Evolutionary conservation across 2,888 invertebrate species (phyloP).

Genomic region (Drymonia ruficornis): DNA sequence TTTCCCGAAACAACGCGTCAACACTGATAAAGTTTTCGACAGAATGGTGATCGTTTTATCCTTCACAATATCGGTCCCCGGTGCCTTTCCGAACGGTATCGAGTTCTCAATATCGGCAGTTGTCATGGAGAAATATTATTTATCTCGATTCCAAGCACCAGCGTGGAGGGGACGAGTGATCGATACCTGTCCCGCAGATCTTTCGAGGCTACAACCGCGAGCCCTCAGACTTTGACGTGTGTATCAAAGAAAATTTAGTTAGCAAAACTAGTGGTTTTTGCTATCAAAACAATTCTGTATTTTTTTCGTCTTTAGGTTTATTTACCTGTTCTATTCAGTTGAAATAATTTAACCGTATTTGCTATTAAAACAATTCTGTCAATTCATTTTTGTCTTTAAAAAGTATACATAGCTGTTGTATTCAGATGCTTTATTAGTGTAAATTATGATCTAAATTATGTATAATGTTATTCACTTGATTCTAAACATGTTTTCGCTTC

Average conservation of each 20-base stretch:
- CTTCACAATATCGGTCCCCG: conserved; percentile 6
- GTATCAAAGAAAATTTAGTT: conserved; percentile 32
- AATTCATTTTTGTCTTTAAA: too few relatives aligned
- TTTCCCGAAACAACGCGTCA: conserved; percentile 1
- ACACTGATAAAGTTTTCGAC: background rate
- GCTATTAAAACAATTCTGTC: too few relatives aligned
- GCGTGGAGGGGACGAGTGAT: conserved; percentile 29
- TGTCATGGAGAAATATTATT: conserved; percentile 29
- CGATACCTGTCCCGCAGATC: conserved; percentile 30
- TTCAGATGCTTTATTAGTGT: conserved; percentile 11
- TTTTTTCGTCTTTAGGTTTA: too few relatives aligned
- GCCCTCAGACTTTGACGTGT: conserved; percentile 30
- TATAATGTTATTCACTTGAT: conserved; percentile 20
- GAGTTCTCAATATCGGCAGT: conserved; percentile 14
- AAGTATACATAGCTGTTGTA: background rate
- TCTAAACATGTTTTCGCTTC: conserved; percentile 10
- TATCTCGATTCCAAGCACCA: conserved; percentile 29
- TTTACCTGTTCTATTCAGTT: too few relatives aligned
- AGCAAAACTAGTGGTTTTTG: conserved; percentile 19
- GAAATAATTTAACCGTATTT: too few relatives aligned
- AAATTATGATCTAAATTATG: conserved; percentile 29
- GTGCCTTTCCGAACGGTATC: conserved; percentile 7
- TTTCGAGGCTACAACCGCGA: conserved; percentile 9
- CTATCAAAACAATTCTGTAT: conserved; percentile 16
- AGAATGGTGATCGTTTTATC: background rate